Conservation (phyloP, 2,113 vertebrate species). For the Coracopsis vasa region DNA sequence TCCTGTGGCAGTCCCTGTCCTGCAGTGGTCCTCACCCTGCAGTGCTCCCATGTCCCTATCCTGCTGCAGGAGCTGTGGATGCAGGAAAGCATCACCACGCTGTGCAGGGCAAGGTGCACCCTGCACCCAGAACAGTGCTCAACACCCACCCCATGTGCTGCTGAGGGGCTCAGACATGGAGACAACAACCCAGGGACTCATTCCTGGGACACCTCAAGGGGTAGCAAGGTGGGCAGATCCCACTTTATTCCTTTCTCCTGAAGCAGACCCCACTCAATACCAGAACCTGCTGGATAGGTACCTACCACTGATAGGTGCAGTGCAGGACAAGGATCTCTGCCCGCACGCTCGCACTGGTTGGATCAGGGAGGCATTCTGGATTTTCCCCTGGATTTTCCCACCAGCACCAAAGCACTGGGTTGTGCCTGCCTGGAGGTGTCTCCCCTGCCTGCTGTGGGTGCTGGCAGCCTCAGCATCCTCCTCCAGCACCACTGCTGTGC, state of each 20-base stretch:
- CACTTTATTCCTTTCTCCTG: background rate
- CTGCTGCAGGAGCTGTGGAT: background rate
- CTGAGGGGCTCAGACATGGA: background rate
- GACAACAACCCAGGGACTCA: background rate
- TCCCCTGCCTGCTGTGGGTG: background rate
- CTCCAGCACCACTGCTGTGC: background rate
- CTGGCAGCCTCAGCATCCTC: accelerated
- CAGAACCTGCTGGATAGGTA: background rate
- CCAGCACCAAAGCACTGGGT: background rate
- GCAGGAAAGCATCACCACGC: no score
- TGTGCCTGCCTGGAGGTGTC: background rate
- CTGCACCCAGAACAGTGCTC: background rate
- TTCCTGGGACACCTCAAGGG: background rate
- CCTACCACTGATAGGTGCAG: no score
- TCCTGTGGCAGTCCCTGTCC: background rate
- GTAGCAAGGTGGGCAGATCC: background rate
- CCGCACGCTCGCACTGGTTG: background rate
- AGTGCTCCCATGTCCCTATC: background rate
- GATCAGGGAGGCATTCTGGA: accelerated
- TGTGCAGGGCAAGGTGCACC: background rate
- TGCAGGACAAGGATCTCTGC: background rate
- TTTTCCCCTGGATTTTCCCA: background rate
- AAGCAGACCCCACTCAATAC: background rate
- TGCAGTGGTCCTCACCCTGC: no score
- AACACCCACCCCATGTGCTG: background rate